A percentile compares a stretch with the other conserved stretches of the same genome.
phyloP scores from a whole-genome alignment of 2,113 vertebrate genomes.

The Gavialis gangeticus region DNA sequence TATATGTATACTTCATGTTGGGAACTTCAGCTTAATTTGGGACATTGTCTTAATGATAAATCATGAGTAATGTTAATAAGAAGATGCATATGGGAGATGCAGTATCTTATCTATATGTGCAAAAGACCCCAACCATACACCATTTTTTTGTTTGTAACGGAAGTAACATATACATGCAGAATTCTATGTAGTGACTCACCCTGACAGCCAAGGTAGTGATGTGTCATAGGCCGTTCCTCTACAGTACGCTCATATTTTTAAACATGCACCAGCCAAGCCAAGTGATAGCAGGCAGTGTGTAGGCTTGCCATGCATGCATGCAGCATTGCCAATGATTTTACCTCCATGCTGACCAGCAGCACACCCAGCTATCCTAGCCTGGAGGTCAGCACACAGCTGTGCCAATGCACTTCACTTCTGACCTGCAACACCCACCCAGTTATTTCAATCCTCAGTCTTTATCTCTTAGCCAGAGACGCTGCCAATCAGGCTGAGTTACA shows the following conservation, averaged over 20 bases:
- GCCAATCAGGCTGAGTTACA: neutral
- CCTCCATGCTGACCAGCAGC: neutral
- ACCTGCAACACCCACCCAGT: neutral
- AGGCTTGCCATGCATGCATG: neutral
- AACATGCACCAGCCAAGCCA: neutral
- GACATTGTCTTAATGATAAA: neutral
- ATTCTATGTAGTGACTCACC: too few species aligned
- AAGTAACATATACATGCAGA: too few species aligned
- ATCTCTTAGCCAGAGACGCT: neutral
- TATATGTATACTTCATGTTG: conserved; percentile 24
- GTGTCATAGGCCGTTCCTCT: neutral
- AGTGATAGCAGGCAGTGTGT: neutral
- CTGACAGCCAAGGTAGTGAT: too few species aligned
- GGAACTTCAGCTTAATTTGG: conserved; percentile 6
- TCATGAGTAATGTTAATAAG: neutral
- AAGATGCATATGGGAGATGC: neutral
- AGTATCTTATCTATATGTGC: accelerated
- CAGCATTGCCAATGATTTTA: neutral
- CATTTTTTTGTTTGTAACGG: too few species aligned
- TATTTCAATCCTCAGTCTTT: neutral
- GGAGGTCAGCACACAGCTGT: neutral
- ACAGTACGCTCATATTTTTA: neutral
- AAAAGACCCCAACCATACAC: too few species aligned
- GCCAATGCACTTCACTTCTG: neutral
- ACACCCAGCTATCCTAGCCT: neutral